phyloP scores from a whole-genome alignment of 2,113 vertebrate species.

The Rhineura floridana region DNA sequence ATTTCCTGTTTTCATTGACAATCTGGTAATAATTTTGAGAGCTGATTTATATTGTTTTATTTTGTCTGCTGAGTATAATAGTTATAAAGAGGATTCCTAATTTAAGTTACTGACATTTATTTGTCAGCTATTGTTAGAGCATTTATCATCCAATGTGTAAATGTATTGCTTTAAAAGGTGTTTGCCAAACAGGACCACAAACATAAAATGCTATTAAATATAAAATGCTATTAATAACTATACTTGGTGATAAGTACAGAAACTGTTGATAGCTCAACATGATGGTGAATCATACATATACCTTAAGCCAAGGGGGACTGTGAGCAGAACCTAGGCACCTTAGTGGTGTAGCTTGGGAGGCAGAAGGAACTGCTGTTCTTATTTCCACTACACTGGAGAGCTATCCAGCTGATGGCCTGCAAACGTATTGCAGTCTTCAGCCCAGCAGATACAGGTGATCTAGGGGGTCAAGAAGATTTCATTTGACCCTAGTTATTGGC shows the following conservation, averaged over 20 bases:
- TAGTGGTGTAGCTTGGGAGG: neutral
- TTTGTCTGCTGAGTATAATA: neutral
- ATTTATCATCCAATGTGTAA: neutral
- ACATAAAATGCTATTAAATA: neutral
- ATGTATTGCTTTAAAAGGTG: accelerated
- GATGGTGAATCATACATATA: neutral
- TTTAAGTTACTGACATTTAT: neutral
- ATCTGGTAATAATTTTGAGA: neutral
- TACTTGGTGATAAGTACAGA: no score
- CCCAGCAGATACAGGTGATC: neutral
- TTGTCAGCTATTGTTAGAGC: neutral
- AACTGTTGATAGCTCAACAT: neutral
- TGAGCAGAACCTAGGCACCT: no score
- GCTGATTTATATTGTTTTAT: neutral
- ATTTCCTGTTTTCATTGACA: neutral
- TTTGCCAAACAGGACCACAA: neutral
- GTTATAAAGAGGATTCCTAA: neutral
- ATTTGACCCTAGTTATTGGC: neutral
- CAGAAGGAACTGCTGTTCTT: neutral
- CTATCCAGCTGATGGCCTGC: no score
- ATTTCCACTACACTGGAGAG: neutral
- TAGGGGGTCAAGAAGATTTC: neutral
- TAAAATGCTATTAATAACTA: neutral
- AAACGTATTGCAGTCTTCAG: neutral
- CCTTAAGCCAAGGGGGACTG: neutral